Conservation (phyloP, 2,797 vertebrate species). For the Myotis findleyi region DNA sequence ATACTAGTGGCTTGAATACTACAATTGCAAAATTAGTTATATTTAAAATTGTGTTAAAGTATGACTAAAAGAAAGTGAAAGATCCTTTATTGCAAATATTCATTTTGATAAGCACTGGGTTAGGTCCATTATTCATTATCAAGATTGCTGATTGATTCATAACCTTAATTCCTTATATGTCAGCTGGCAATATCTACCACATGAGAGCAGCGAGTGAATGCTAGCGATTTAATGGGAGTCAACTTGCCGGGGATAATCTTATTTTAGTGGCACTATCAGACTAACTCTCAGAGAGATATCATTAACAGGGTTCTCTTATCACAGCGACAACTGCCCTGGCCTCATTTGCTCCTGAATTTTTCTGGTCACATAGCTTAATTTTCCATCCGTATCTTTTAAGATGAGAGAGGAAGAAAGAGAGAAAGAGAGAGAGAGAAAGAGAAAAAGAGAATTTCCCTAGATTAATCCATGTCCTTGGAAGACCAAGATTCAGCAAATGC, state of each 20-base stretch:
- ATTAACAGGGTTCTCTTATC: constrained; percentile 11
- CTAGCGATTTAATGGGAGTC: neutral
- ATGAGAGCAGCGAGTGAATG: constrained; percentile 66
- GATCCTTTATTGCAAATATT: constrained; percentile 45
- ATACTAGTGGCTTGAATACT: constrained; percentile 69
- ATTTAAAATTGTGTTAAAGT: constrained; percentile 68
- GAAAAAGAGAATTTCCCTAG: neutral
- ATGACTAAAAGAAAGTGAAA: constrained; percentile 53
- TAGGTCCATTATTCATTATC: neutral
- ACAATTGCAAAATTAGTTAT: constrained; percentile 54
- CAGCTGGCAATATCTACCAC: constrained; percentile 18
- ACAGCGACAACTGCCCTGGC: neutral
- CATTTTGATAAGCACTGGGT: neutral
- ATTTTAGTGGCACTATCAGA: constrained; percentile 18
- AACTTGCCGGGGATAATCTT: constrained; percentile 1
- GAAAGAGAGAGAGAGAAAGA: too few species aligned
- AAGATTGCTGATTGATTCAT: constrained; percentile 60
- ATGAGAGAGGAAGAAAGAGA: neutral
- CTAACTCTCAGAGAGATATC: neutral
- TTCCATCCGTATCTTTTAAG: neutral
- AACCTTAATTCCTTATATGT: neutral
- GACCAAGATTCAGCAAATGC: neutral
- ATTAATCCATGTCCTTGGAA: neutral
- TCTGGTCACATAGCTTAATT: constrained; percentile 18
- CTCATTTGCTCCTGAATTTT: constrained; percentile 33